phyloP scores from a whole-genome alignment of 2,113 vertebrate genomes.

The Hylia prasina region DNA sequence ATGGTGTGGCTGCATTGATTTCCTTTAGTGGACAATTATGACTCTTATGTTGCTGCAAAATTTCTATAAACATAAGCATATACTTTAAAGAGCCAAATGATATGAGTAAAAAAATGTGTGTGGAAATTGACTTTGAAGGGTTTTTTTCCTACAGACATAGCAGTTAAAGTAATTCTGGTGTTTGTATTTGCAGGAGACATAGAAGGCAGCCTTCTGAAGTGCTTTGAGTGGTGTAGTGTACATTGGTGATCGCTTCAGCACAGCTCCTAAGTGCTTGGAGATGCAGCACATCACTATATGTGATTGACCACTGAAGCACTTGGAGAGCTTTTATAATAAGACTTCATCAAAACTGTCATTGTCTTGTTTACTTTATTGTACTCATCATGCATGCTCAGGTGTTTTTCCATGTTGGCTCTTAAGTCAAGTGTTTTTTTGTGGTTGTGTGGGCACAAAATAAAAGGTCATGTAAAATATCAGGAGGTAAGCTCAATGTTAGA shows the following conservation, averaged over 20 bases:
- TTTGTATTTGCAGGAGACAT: neutral
- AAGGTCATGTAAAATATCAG: neutral
- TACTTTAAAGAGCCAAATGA: neutral
- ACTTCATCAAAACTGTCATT: neutral
- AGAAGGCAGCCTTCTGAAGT: neutral
- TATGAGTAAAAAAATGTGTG: neutral
- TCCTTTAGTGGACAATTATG: neutral
- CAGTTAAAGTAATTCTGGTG: neutral
- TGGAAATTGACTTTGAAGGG: neutral
- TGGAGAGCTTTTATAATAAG: neutral
- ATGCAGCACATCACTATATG: neutral
- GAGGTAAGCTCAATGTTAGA: neutral
- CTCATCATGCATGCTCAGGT: neutral
- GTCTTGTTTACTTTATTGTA: neutral
- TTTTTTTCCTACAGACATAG: neutral
- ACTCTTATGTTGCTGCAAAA: neutral
- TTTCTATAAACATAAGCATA: neutral
- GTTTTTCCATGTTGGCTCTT: neutral
- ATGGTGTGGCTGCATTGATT: neutral
- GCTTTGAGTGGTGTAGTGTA: neutral
- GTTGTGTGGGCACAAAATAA: neutral
- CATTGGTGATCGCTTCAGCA: rapidly evolving
- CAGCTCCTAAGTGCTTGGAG: neutral
- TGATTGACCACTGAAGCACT: neutral
- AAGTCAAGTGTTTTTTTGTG: neutral